Percentiles rank a stretch among this genome's conserved stretches.
These are phyloP conservation scores for Epinephelus coioides DNA, from an alignment of 2,797 vertebrate species.

Conservation along the genomic window DNA sequence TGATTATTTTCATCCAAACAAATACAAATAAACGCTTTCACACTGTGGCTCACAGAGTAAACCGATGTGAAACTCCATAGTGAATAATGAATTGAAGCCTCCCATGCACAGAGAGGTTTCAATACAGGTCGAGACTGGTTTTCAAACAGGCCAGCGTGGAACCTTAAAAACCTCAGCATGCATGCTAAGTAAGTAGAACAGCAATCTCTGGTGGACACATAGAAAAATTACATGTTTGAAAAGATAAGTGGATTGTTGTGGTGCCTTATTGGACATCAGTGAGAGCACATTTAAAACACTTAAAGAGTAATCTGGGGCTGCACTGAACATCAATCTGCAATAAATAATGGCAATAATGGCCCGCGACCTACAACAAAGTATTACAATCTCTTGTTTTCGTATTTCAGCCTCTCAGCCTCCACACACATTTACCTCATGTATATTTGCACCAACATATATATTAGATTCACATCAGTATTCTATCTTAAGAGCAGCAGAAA, in stretches of 20 bases:
- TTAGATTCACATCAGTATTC: constrained; percentile 72
- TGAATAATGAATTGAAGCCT: constrained; percentile 81
- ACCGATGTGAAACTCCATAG: constrained; percentile 66
- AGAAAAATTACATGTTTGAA: constrained; percentile 37
- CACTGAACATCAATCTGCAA: constrained; percentile 49
- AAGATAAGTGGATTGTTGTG: constrained; percentile 8
- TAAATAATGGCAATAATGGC: constrained; percentile 54
- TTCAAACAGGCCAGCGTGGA: constrained; percentile 77
- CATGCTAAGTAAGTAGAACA: constrained; percentile 68
- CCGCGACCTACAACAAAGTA: constrained; percentile 33
- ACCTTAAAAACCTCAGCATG: constrained; percentile 74
- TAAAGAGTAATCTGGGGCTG: constrained; percentile 21
- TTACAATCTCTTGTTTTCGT: constrained; percentile 39
- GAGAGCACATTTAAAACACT: constrained; percentile 16
- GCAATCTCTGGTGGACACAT: constrained; percentile 66
- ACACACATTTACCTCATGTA: constrained; percentile 55
- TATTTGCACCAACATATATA: constrained; percentile 71
- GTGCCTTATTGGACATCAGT: constrained; percentile 43
- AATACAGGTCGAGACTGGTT: constrained; percentile 85
- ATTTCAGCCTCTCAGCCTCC: constrained; percentile 48
- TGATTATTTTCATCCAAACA: constrained; percentile 78
- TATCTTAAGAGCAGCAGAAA: constrained; percentile 77
- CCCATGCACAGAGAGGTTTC: constrained; percentile 87
- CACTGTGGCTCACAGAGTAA: constrained; percentile 52
- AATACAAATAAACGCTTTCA: constrained; percentile 78